Base-by-base conservation (phyloP, 2,888 invertebrate species). In the Plebejus melissa region DNA sequence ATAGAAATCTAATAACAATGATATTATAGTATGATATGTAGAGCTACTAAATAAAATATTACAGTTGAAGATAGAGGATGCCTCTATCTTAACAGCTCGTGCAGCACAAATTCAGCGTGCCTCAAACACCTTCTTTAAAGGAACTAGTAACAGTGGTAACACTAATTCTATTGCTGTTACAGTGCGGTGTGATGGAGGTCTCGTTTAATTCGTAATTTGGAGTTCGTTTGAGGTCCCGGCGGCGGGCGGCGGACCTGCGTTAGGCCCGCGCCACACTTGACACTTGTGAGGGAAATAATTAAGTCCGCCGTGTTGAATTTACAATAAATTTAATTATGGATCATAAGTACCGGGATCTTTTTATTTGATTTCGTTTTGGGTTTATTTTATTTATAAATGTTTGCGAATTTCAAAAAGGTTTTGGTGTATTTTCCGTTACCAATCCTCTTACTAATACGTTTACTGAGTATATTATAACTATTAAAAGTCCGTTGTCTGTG, bases 141-240 rank as follows among this genome's bases (percentile, higher is more conserved):
- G 11, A 50, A 0, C 50, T 50, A 50, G 50, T 50, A 2, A 50
- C 11, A 11, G 4, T 50, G 4, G 54, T 54, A 11, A 11, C 3
- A 9, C 46, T 46, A 22, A 22, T 22, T 4, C 13, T 4, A 16
- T 54, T 54, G 54, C 1, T 28, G 60, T 32, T 69, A n/a, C 58
- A 58, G 28, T 3, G 75, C 81, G 78, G 83, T 86, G 85, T 88
- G 81, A 86, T 72, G 79, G 76, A 76, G 79, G 82, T 82, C 80
- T 83, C 78, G 76, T 81, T 86, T 86, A 88, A 88, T 88, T 87
- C 86, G 85, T 87, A 86, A 87, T 87, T 88, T 85, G 84, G 82
- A 87, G 85, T 88, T 85, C 87, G 86, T 88, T 88, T 87, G 88
- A 82, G 88, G 88, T 85, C 81, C 82, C 78, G 77, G 79, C 79